Evolutionary conservation across 2,797 vertebrate genomes (phyloP).

Genomic region (Danionella dracula): DNA sequence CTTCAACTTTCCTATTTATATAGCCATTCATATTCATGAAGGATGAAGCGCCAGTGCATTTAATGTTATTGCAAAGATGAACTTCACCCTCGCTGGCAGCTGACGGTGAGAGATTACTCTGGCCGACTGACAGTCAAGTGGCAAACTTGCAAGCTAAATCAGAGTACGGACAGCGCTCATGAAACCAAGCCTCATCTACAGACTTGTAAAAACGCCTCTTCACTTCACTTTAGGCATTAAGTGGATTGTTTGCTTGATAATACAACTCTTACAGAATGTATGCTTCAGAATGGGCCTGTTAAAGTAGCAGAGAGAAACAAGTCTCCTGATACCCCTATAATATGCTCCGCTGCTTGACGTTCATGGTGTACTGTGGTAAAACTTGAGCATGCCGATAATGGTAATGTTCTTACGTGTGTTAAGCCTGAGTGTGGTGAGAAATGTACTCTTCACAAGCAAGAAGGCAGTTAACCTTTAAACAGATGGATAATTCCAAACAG

Average conservation of each 20-base stretch:
- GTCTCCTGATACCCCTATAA: constrained; percentile 53
- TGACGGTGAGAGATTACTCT: constrained; percentile 73
- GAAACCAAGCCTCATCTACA: constrained; percentile 59
- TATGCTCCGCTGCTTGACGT: constrained; percentile 23
- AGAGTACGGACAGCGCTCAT: constrained; percentile 56
- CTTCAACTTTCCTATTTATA: constrained; percentile 75
- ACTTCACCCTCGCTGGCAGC: constrained; percentile 60
- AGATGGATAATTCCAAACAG: constrained; percentile 80
- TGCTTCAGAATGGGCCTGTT: constrained; percentile 30
- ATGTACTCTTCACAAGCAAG: constrained; percentile 72
- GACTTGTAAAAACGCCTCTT: constrained; percentile 68
- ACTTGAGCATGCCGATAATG: constrained; percentile 29
- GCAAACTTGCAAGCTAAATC: constrained; percentile 66
- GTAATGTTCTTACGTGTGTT: constrained; percentile 10
- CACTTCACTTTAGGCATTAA: constrained; percentile 65
- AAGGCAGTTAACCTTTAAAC: constrained; percentile 87
- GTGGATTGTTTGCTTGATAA: constrained; percentile 67
- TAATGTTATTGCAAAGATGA: constrained; percentile 72
- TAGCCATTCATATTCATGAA: constrained; percentile 76
- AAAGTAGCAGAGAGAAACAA: constrained; percentile 18
- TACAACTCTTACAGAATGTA: constrained; percentile 55
- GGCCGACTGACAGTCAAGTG: constrained; percentile 72
- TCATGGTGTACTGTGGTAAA: constrained; percentile 45
- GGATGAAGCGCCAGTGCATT: constrained; percentile 69
- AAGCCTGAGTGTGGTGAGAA: constrained; percentile 61